These are phyloP conservation scores for Amblyopsis rosae DNA, from an alignment of 2,113 vertebrate species.

Conservation along the genomic window DNA sequence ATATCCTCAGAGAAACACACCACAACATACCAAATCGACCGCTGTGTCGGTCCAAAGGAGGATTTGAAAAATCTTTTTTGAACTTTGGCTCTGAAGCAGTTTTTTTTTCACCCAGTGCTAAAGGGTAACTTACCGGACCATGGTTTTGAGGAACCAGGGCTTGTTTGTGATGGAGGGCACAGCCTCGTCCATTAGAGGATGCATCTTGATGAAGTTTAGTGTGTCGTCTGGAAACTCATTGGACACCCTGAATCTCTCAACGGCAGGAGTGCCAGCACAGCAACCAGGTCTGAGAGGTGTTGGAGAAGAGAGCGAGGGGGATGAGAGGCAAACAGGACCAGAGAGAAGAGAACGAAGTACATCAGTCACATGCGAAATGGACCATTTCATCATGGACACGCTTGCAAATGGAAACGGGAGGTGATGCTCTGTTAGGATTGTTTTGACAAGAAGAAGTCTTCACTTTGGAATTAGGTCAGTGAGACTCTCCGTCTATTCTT, in stretches of 20 bases:
- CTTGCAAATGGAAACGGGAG: slow-evolving; percentile 5
- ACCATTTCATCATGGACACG: slow-evolving; percentile 30
- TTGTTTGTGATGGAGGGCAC: slow-evolving; percentile 91
- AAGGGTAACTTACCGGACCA: slow-evolving; percentile 89
- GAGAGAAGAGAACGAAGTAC: slow-evolving; percentile 1
- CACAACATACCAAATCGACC: not conserved
- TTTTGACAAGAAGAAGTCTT: slow-evolving; percentile 36
- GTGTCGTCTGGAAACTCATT: slow-evolving; percentile 97
- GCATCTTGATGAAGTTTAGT: slow-evolving; percentile 97
- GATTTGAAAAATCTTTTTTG: slow-evolving; percentile 9
- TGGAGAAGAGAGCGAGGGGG: not conserved
- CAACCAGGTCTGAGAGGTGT: slow-evolving; percentile 84
- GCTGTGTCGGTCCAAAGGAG: slow-evolving; percentile 24
- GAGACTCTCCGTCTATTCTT: slow-evolving; percentile 44
- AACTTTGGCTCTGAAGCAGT: no score
- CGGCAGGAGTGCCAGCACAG: slow-evolving; percentile 85
- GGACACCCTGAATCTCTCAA: slow-evolving; percentile 90
- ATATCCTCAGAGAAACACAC: slow-evolving; percentile 7
- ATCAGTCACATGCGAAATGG: not conserved
- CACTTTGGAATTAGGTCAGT: slow-evolving; percentile 26
- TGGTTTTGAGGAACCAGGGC: slow-evolving; percentile 97
- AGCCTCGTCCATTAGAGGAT: slow-evolving; percentile 97
- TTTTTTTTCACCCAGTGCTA: slow-evolving; percentile 23
- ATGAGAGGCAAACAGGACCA: slow-evolving; percentile 14
- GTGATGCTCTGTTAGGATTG: slow-evolving; percentile 42